Evolutionary conservation across 2,797 vertebrate genomes (phyloP), one percentile per base, ranked within the genome.

Genomic region (Antrozous pallidus): DNA sequence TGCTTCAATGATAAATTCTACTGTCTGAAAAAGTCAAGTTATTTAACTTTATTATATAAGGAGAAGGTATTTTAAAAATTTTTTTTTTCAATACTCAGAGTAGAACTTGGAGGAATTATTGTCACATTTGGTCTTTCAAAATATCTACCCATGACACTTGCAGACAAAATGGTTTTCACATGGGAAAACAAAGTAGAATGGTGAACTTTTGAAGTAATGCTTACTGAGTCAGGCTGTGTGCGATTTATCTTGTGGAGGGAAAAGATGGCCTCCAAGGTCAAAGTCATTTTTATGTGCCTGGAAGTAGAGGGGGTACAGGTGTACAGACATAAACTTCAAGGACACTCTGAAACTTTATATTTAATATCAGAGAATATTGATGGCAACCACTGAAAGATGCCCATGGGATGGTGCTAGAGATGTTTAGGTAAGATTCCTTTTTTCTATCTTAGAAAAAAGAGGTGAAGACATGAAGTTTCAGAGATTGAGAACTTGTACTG

Each of bases 111-210:
- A 58, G 22, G 2, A 71, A 85, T 82, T 88, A 92, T 56, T 83
- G 87, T 86, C 84, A 88, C 42, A 88, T 78, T 84, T 85, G 42
- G 81, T 81, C 78, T 93, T 87, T 95, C 80, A 90, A 91, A 95
- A 87, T 92, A 95, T 93, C 96, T 90, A 95, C 84, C 92, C 45
- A 67, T 88, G 84, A 95, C 84, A 96, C 80, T 79, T 81, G 28
- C 33, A 82, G 70, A 58, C 40, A 77, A 94, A 94, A 78, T 51
- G 78, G 78, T 61, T 78, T 91, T 88, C 90, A 74, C 74, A 65
- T 31, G 33, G 61, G 31, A 95, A 70, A 75, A 84, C 56, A 86
- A 93, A 94, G 84, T 51, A 84, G 84, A 93, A 71, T 26, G 38
- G 65, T 18, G 26, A 83, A 88, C 56, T 94, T 96, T 95, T 85